Conservation (phyloP, 2,888 invertebrate genomes). For the Kryphioiulus occultus region DNA sequence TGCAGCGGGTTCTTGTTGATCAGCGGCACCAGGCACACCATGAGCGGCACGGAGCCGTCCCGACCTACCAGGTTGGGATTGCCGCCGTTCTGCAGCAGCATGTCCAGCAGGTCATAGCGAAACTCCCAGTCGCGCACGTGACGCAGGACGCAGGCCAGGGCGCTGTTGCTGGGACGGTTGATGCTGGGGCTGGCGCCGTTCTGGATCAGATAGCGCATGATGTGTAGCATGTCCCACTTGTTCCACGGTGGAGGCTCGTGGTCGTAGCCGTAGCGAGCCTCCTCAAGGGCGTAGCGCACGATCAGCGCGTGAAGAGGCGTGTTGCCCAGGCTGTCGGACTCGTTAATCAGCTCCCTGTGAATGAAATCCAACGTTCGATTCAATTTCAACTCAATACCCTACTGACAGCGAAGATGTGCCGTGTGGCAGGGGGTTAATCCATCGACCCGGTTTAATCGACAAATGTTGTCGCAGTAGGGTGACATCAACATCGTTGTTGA, state of each 20-base stretch:
- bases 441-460: no score
- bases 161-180: constrained; percentile 74
- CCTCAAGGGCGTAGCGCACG: constrained; percentile 72
- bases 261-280: constrained; percentile 71
- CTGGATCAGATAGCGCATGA: constrained; percentile 67
- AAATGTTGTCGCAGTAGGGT: no score
- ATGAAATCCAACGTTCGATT: no score
- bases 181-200: constrained; percentile 74
- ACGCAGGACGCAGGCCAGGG: constrained; percentile 74
- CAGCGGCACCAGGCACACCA: constrained; percentile 76
- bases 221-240: constrained; percentile 77
- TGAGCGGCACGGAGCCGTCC: constrained; percentile 76
- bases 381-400: no score
- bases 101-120: constrained; percentile 69
- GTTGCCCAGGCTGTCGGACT: constrained; percentile 75
- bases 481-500: no score
- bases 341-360: constrained; percentile 72
- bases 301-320: constrained; percentile 75
- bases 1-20: constrained; percentile 78
- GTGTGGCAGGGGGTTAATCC: no score
- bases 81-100: constrained; percentile 71
- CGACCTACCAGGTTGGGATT: constrained; percentile 74
- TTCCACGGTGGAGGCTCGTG: constrained; percentile 69
- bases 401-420: no score
- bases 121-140: constrained; percentile 75